These are phyloP conservation scores for Agrotis segetum DNA, from an alignment of 2,888 invertebrate species.

Conservation along the genomic window DNA sequence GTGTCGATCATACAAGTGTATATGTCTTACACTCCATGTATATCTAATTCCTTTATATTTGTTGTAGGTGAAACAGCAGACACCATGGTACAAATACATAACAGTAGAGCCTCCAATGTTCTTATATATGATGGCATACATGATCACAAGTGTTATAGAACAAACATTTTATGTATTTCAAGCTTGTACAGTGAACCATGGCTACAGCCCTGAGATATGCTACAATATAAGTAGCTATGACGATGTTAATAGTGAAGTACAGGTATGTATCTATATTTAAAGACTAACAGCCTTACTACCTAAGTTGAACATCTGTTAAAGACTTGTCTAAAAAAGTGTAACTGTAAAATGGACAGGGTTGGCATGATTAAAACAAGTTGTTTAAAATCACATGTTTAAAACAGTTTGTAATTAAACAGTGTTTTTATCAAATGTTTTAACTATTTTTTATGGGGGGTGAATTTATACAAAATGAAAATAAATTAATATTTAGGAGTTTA, in stretches of 20 bases:
- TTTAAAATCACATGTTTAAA: no score
- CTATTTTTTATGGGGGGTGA: no score
- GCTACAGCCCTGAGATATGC: constrained; percentile 93
- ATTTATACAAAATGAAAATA: no score
- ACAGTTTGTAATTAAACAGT: no score
- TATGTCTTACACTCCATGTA: neutral
- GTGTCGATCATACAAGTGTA: no score
- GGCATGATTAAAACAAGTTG: no score
- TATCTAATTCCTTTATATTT: neutral
- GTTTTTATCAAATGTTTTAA: no score
- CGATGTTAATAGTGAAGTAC: constrained; percentile 92
- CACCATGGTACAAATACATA: constrained; percentile 88
- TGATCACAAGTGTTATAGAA: constrained; percentile 95
- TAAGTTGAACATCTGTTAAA: no score
- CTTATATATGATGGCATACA: constrained; percentile 96
- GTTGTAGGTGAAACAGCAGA: constrained; percentile 67
- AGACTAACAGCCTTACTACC: no score
- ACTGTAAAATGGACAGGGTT: no score
- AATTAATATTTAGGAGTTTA: no score
- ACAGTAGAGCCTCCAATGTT: constrained; percentile 97
- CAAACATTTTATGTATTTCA: constrained; percentile 95
- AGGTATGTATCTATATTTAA: constrained; percentile 85
- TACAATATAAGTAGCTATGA: constrained; percentile 89
- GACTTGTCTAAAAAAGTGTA: no score
- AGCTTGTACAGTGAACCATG: constrained; percentile 94